These are phyloP conservation scores for Chironomus tepperi DNA, from an alignment of 1,140 invertebrate genomes.

Conservation along the genomic window DNA sequence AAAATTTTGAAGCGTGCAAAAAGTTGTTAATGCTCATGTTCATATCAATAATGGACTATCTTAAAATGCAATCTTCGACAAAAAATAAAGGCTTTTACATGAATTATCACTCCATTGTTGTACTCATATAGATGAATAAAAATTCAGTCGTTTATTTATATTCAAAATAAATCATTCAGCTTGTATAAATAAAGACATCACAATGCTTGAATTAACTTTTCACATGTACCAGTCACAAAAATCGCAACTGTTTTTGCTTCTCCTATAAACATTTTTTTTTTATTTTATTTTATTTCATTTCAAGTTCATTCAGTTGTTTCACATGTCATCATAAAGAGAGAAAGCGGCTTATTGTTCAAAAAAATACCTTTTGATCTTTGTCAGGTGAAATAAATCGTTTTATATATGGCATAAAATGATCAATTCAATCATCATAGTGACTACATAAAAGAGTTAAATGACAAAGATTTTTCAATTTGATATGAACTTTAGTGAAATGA, in stretches of 20 bases:
- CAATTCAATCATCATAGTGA: conserved; percentile 8
- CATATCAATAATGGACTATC: not conserved
- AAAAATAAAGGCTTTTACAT: not conserved
- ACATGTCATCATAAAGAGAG: conserved; percentile 7
- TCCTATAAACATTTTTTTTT: not conserved
- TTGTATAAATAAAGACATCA: conserved; percentile 9
- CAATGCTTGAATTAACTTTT: conserved; percentile 9
- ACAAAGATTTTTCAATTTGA: not conserved
- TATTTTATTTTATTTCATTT: not conserved
- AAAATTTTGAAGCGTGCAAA: not conserved
- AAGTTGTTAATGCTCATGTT: conserved; percentile 13
- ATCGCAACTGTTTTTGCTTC: not conserved
- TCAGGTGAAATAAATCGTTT: not conserved
- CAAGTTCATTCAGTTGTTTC: conserved; percentile 1
- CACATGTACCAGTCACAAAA: not conserved
- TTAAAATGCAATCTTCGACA: conserved; percentile 13
- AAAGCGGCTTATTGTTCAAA: not conserved
- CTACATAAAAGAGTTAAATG: not conserved
- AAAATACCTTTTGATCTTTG: not conserved
- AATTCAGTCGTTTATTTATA: not conserved
- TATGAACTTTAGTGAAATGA: not conserved
- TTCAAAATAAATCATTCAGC: conserved; percentile 9
- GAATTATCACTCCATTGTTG: conserved; percentile 10
- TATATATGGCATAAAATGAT: not conserved
- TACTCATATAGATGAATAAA: not conserved